A percentile compares a stretch with the other conserved stretches of the same genome.
Evolutionary conservation across 2,888 invertebrate species (phyloP).

Genomic region (Dryocosmus kuriphilus): DNA sequence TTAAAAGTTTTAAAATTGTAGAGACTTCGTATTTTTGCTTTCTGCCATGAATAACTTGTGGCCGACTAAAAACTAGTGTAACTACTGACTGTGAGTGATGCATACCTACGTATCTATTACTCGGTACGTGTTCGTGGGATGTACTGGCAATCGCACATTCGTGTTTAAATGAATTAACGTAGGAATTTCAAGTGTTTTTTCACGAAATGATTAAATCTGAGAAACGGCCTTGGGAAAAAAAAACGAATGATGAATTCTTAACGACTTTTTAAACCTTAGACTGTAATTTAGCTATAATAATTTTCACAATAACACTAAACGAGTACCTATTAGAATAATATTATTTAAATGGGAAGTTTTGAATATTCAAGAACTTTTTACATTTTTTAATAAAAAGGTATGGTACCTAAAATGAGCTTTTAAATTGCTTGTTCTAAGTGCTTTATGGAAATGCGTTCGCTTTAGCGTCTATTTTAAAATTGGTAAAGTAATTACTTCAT

Average conservation of each 20-base stretch:
- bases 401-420: too few relatives aligned
- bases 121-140: not conserved
- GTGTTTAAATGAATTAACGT: not conserved
- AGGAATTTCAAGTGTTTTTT: not conserved
- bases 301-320: not conserved
- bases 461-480: too few relatives aligned
- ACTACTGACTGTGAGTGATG: conserved; percentile 2
- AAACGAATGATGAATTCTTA: not conserved
- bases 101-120: not conserved
- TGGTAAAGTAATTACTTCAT: not conserved
- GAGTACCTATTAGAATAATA: too few relatives aligned
- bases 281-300: not conserved
- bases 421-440: too few relatives aligned
- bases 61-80: not conserved
- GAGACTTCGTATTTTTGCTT: not conserved
- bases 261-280: not conserved
- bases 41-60: not conserved
- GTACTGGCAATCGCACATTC: not conserved
- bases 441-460: too few relatives aligned
- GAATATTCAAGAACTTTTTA: too few relatives aligned
- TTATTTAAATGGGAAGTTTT: too few relatives aligned
- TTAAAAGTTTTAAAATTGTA: not conserved
- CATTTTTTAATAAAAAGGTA: too few relatives aligned
- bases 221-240: not conserved
- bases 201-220: not conserved